Conservation (phyloP, 53 echinoderm and acorn worm genomes). For the Zoroaster sp. region DNA sequence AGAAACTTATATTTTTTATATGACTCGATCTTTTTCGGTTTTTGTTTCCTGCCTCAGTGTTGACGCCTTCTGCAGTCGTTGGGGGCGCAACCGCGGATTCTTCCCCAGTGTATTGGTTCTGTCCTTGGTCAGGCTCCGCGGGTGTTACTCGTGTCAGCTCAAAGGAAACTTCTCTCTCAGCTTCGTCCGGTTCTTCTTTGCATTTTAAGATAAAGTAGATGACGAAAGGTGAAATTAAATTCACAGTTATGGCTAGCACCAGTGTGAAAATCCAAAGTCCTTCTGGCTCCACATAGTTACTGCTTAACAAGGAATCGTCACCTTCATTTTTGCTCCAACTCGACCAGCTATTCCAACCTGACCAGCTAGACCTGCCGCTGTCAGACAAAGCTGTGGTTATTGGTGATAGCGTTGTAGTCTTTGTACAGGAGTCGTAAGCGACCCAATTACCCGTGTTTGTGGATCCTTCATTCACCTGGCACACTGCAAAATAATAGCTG, state of each 20-base stretch:
- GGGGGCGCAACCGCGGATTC: neutral
- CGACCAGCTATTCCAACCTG: neutral
- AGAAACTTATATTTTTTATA: neutral
- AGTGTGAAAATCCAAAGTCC: constrained; percentile 13
- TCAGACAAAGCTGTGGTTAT: neutral
- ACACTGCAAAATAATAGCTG: neutral
- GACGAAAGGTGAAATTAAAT: neutral
- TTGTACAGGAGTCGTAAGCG: neutral
- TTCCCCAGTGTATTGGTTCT: neutral
- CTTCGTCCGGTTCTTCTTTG: neutral
- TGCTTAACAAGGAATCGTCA: neutral
- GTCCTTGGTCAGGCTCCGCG: neutral
- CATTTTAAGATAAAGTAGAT: constrained; percentile 8
- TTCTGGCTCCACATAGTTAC: neutral
- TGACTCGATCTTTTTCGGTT: neutral
- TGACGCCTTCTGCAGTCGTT: neutral
- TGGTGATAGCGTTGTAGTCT: neutral
- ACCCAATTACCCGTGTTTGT: neutral
- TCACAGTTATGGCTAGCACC: neutral
- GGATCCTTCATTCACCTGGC: neutral
- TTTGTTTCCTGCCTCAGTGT: neutral
- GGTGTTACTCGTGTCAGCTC: neutral
- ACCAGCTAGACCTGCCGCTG: neutral
- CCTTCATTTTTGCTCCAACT: neutral
- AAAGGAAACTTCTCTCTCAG: neutral